A percentile compares a stretch with the other conserved stretches of the same genome.
Conservation (phyloP, 2,113 vertebrate genomes). For the Aegotheles bennettii region DNA sequence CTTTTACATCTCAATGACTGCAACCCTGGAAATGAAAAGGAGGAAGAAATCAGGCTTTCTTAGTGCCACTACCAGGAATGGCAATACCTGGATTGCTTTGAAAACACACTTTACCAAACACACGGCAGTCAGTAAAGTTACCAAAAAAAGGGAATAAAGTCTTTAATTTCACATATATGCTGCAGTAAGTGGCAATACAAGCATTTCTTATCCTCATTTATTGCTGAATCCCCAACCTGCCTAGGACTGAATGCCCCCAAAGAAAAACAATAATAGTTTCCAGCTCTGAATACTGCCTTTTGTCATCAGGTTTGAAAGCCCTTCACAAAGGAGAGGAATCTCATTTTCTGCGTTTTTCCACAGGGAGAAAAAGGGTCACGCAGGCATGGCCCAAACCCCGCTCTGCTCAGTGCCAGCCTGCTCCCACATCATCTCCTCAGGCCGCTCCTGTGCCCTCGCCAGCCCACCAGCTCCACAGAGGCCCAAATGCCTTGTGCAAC, state of each 20-base stretch:
- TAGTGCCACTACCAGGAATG: neutral
- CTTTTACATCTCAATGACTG: neutral
- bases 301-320: slow-evolving; percentile 50
- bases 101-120: neutral
- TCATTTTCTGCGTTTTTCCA: slow-evolving; percentile 59
- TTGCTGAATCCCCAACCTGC: slow-evolving; percentile 29
- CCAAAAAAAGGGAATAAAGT: neutral
- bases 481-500: neutral
- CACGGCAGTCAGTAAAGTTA: neutral
- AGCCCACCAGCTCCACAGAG: neutral
- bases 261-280: slow-evolving; percentile 49
- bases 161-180: neutral
- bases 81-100: neutral
- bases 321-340: slow-evolving; percentile 53
- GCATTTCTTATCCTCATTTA: neutral
- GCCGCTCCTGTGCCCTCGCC: neutral
- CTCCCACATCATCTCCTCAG: neutral
- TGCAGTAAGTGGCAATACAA: neutral
- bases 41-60: neutral
- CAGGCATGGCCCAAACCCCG: neutral
- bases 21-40: neutral
- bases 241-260: slow-evolving; percentile 16
- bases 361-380: neutral
- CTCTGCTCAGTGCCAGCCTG: neutral
- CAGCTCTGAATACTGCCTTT: slow-evolving; percentile 54